Conservation (phyloP, 1,140 invertebrate genomes). For the Drosophila carrolli region DNA sequence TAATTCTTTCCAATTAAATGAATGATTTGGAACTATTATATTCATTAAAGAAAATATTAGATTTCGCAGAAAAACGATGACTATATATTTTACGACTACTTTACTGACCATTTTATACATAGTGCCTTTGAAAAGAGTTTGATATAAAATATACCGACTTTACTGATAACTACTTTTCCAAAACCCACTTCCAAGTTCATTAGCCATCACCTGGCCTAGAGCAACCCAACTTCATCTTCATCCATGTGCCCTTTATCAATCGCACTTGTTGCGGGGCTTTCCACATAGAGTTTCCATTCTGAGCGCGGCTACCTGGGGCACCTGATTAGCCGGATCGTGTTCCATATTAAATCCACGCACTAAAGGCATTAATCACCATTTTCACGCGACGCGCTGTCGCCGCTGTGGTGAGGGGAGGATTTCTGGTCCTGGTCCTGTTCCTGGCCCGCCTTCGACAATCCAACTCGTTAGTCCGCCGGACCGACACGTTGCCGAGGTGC, state of each 20-base stretch:
- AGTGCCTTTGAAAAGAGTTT: too few species aligned
- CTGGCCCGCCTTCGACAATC: constrained; percentile 14
- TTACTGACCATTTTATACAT: too few species aligned
- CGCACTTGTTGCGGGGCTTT: constrained; percentile 68
- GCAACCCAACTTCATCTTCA: background rate
- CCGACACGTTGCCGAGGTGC: constrained; percentile 46
- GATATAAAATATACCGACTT: too few species aligned
- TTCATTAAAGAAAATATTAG: too few species aligned
- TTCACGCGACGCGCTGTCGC: constrained; percentile 73
- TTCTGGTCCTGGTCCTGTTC: background rate
- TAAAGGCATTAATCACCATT: constrained; percentile 80
- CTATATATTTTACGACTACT: too few species aligned
- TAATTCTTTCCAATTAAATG: too few species aligned
- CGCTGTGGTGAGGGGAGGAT: background rate
- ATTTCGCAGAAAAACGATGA: too few species aligned
- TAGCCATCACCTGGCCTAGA: background rate
- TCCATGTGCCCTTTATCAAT: constrained; percentile 57
- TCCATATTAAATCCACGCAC: constrained; percentile 77
- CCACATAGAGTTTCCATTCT: constrained; percentile 57
- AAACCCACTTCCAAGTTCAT: background rate
- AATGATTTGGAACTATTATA: too few species aligned
- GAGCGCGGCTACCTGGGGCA: constrained; percentile 43
- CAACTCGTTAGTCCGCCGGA: constrained; percentile 58
- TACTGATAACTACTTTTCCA: background rate
- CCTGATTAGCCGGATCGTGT: constrained; percentile 50